These are phyloP conservation scores for Neoaliturus tenellus DNA, from an alignment of 2,888 invertebrate species.

Conservation along the genomic window DNA sequence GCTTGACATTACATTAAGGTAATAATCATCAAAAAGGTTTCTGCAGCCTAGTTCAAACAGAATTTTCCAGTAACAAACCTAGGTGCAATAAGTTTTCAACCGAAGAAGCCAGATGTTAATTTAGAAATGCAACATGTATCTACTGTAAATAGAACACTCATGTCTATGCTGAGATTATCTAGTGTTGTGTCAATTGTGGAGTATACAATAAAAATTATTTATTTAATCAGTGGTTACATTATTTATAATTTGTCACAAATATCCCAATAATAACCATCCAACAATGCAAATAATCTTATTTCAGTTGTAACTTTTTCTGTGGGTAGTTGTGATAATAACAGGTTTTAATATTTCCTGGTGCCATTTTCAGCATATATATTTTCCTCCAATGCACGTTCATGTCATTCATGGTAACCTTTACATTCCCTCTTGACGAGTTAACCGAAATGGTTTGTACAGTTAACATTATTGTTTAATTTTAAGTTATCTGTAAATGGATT, in stretches of 20 bases:
- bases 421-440: constrained; percentile 39
- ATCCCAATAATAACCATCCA: no score
- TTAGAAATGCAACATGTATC: not conserved
- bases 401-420: no score
- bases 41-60: no score
- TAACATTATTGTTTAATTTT: constrained; percentile 29
- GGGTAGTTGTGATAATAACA: no score
- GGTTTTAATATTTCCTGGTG: constrained; percentile 25
- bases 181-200: constrained; percentile 15
- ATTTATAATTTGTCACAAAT: not conserved
- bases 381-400: not conserved
- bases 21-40: no score
- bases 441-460: constrained; percentile 38
- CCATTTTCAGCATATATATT: not conserved
- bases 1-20: no score
- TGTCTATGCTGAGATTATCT: constrained; percentile 4
- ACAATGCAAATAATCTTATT: no score
- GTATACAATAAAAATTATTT: constrained; percentile 30
- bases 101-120: no score
- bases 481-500: constrained; percentile 33
- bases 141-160: not conserved
- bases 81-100: no score
- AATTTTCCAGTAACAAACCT: no score
- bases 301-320: no score
- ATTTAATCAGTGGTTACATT: not conserved